Conservation (phyloP, 2,113 vertebrate genomes). For the Platysteira castanea region DNA sequence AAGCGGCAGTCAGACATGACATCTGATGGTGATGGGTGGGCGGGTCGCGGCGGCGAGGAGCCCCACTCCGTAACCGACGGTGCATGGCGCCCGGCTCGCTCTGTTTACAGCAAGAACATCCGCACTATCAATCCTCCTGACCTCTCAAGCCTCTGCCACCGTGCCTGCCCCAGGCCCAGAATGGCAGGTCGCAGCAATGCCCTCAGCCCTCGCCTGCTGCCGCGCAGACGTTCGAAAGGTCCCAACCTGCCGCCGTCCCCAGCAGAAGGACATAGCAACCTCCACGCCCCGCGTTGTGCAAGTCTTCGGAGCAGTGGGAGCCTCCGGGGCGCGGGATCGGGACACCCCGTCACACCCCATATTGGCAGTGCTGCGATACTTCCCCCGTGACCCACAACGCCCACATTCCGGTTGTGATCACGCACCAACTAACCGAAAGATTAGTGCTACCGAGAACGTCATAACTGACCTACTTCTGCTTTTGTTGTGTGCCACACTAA, state of each 20-base stretch:
- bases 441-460: neutral
- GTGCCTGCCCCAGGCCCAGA: neutral
- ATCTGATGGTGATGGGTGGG: neutral
- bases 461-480: neutral
- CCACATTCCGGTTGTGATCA: neutral
- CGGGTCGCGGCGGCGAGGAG: neutral
- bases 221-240: neutral
- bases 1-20: neutral
- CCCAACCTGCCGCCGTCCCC: neutral
- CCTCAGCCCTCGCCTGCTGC: neutral
- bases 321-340: neutral
- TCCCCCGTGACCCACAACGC: neutral
- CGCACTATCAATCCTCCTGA: neutral
- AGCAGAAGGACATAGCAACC: neutral
- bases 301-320: neutral
- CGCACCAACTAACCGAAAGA: neutral
- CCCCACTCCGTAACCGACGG: neutral
- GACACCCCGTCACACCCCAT: neutral
- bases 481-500: neutral
- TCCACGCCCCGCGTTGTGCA: neutral
- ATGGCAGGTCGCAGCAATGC: neutral
- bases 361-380: neutral
- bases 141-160: neutral
- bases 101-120: neutral
- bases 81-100: neutral